These are phyloP conservation scores for Amphipyra tragopoginis DNA, from an alignment of 2,888 invertebrate species.

Conservation along the genomic window DNA sequence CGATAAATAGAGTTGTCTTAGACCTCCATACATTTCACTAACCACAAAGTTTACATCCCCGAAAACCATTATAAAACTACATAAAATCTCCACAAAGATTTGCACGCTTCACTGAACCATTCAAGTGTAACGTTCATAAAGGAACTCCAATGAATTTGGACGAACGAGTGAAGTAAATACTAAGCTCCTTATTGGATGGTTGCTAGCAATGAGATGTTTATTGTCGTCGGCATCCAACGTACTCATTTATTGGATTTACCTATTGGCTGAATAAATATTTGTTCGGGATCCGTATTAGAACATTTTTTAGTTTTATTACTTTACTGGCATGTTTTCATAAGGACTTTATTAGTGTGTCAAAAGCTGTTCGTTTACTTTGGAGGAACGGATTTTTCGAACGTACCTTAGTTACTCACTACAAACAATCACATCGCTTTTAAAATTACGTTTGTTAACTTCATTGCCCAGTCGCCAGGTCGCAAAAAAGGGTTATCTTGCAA, in stretches of 20 bases:
- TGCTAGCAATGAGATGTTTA: conserved; percentile 58
- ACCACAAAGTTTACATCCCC: not conserved
- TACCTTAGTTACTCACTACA: no score
- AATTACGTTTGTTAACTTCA: no score
- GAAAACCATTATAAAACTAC: conserved; percentile 20
- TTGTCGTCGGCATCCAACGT: conserved; percentile 47
- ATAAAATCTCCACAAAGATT: conserved; percentile 23
- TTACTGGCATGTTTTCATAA: conserved; percentile 34
- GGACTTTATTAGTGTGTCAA: conserved; percentile 40
- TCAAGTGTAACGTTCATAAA: conserved; percentile 46
- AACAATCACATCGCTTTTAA: no score
- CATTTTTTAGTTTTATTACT: conserved; percentile 47
- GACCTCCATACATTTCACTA: not conserved
- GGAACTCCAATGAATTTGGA: conserved; percentile 38
- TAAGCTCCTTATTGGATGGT: conserved; percentile 55
- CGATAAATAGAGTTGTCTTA: not conserved
- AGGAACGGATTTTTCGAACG: not conserved
- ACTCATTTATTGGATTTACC: conserved; percentile 66
- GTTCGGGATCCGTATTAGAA: conserved; percentile 49
- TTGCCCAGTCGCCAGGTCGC: no score
- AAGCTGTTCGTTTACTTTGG: conserved; percentile 19
- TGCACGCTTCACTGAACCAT: conserved; percentile 35
- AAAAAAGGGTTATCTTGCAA: no score
- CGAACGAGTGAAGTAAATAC: conserved; percentile 40
- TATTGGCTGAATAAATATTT: conserved; percentile 65